These are phyloP conservation scores for Plumapathes pennacea DNA, from an alignment of 92 coral and sea anemone species.

Conservation along the genomic window DNA sequence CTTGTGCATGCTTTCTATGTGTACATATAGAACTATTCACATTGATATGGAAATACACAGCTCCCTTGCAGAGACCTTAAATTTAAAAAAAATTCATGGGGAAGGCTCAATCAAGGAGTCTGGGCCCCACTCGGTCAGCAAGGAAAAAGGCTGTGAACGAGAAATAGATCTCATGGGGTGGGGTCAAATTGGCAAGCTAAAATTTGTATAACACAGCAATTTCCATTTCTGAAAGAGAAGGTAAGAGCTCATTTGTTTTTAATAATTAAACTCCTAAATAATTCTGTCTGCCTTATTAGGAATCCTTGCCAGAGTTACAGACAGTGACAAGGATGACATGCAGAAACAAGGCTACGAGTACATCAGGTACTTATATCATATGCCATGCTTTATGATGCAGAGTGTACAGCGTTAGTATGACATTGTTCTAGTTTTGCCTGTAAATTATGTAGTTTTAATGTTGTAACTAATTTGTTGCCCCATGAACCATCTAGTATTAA, in stretches of 20 bases:
- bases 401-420: not conserved
- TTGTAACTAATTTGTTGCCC: not conserved
- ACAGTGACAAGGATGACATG: conserved; percentile 85
- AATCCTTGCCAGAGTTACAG: conserved; percentile 79
- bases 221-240: too few relatives aligned
- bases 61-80: too few relatives aligned
- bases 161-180: too few relatives aligned
- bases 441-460: not conserved
- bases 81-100: too few relatives aligned
- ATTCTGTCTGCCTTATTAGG: conserved; percentile 36
- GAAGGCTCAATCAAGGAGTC: too few relatives aligned
- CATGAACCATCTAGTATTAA: not conserved
- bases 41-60: too few relatives aligned
- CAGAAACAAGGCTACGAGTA: conserved; percentile 84
- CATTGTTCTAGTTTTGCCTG: not conserved
- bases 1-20: too few relatives aligned
- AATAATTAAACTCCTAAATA: not conserved
- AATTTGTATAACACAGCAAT: too few relatives aligned
- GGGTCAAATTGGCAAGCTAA: too few relatives aligned
- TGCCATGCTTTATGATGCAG: not conserved
- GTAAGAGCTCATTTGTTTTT: not conserved
- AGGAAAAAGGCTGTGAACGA: too few relatives aligned
- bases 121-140: too few relatives aligned
- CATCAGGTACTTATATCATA: conserved; percentile 55
- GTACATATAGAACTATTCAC: too few relatives aligned